phyloP scores from a whole-genome alignment of 2,797 vertebrate genomes.

The Crenichthys baileyi region DNA sequence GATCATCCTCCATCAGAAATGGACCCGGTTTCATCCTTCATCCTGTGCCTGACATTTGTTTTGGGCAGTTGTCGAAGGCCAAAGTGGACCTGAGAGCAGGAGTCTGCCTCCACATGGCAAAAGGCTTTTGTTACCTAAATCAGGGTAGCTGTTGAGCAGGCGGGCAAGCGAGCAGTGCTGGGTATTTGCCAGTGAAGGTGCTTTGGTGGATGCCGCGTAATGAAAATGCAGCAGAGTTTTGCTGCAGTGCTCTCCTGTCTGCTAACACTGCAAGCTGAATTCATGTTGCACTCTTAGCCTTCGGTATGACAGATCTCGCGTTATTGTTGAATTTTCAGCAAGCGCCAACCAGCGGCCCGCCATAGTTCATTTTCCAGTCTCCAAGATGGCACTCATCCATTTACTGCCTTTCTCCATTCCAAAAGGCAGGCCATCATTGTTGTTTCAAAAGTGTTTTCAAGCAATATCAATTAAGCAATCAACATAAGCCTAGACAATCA shows the following conservation, averaged over 20 bases:
- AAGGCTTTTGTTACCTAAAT: slow-evolving; percentile 9
- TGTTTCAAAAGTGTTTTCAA: slow-evolving; percentile 28
- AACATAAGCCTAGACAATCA: slow-evolving; percentile 36
- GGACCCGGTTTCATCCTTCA: neutral
- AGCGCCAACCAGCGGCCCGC: slow-evolving; percentile 34
- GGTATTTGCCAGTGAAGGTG: slow-evolving; percentile 38
- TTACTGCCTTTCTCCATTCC: slow-evolving; percentile 6
- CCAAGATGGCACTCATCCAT: slow-evolving; percentile 10
- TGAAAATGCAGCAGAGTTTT: slow-evolving; percentile 44
- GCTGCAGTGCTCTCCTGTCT: slow-evolving; percentile 29
- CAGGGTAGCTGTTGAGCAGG: slow-evolving; percentile 22
- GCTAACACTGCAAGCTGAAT: slow-evolving; percentile 35
- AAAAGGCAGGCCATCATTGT: slow-evolving; percentile 20
- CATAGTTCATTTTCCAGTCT: slow-evolving; percentile 22
- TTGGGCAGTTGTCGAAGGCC: slow-evolving; percentile 14
- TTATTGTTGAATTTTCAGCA: slow-evolving; percentile 17
- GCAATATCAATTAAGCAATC: slow-evolving; percentile 40
- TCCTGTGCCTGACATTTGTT: neutral
- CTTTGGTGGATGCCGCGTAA: slow-evolving; percentile 43
- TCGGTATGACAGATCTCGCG: slow-evolving; percentile 16
- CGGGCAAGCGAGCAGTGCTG: slow-evolving; percentile 39
- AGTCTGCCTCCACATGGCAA: slow-evolving; percentile 9
- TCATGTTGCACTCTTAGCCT: slow-evolving; percentile 17
- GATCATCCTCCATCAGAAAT: neutral
- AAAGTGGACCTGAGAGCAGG: slow-evolving; percentile 40